A percentile compares a stretch with the other conserved stretches of the same genome.
Evolutionary conservation across 2,888 invertebrate species (phyloP).

Genomic region (Leucophenga maculata): DNA sequence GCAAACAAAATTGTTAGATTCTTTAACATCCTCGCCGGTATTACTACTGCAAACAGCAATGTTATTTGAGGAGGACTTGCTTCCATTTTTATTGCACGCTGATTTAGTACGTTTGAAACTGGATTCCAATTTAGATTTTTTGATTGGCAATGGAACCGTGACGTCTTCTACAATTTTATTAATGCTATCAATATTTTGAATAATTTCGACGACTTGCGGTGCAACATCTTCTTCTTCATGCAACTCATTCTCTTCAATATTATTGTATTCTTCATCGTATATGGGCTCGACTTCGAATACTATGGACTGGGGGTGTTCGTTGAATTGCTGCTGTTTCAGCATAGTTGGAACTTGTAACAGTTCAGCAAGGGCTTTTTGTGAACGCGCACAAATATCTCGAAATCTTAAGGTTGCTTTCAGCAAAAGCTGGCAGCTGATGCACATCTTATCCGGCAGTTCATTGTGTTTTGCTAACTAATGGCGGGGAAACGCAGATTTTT

Average conservation of each 20-base stretch:
- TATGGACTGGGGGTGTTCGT: not conserved
- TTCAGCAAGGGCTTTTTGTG: conserved; percentile 36
- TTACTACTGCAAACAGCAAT: not conserved
- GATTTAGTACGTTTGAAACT: not conserved
- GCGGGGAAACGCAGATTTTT: not conserved
- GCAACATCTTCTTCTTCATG: no score
- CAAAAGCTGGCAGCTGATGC: conserved; percentile 51
- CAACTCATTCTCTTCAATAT: no score
- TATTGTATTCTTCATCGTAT: not conserved
- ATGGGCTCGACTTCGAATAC: not conserved
- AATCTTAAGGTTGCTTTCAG: conserved; percentile 51
- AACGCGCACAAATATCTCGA: conserved; percentile 46
- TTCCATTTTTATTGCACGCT: not conserved
- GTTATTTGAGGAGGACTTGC: not conserved
- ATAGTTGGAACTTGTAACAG: conserved; percentile 17
- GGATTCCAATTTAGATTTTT: not conserved
- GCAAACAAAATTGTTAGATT: conserved; percentile 45
- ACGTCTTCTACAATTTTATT: not conserved
- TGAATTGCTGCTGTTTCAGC: not conserved
- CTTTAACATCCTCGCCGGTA: not conserved
- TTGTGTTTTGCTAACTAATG: conserved; percentile 44
- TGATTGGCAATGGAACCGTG: not conserved
- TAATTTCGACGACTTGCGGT: no score
- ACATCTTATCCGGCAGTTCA: conserved; percentile 52
- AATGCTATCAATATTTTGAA: not conserved